Evolutionary conservation across 1,140 invertebrate genomes (phyloP), one percentile per base, ranked within the genome.

Genomic region (Vollenhovia emeryi): DNA sequence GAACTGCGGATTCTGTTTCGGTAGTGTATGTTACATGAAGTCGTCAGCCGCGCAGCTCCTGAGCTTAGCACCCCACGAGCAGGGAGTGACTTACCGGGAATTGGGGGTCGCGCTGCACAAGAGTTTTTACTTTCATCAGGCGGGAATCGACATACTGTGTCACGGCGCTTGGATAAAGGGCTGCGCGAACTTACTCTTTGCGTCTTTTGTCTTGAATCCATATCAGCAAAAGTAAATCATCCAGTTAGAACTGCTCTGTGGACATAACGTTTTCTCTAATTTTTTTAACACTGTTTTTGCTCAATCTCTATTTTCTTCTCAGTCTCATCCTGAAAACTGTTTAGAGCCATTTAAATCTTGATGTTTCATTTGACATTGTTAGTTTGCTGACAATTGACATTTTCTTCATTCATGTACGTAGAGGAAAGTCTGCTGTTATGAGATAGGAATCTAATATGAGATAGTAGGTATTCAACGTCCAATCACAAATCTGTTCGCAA

Each of bases 71-170:
- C 30, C 82, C 36, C 80, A 80, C 0, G 75, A 84, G 21, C 69
- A 36, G 15, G 84, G 85, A 55, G 69, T 68, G 1, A 75, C 68
- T 3, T 74, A 89, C 50, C 83, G 76, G 1, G 87, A 91, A 24
- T 50, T 90, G 6, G 89, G 80, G 0, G 68, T 91, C 11, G 50
- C 88, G 5, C 52, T 93, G 8, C 89, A 92, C 18, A 92, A 90
- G 64, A 92, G 91, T 76, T 92, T 92, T 88, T 93, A 92, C 68
- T 76, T 92, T 73, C 92, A 93, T 86, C 87, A 83, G 30, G 90
- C 90, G 1, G 83, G 85, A 43, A 33, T 92, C 4, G 83, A 92
- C 13, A 83, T 93, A 59, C 90, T 93, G 9, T 88, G 66, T 48
- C 84, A 90, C 40, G 60, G 86, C 45, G 66, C 78, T 62, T 93